Evolutionary conservation across 2,888 invertebrate species (phyloP), one percentile per base, ranked within the genome.

Genomic region (Empis stercorea): DNA sequence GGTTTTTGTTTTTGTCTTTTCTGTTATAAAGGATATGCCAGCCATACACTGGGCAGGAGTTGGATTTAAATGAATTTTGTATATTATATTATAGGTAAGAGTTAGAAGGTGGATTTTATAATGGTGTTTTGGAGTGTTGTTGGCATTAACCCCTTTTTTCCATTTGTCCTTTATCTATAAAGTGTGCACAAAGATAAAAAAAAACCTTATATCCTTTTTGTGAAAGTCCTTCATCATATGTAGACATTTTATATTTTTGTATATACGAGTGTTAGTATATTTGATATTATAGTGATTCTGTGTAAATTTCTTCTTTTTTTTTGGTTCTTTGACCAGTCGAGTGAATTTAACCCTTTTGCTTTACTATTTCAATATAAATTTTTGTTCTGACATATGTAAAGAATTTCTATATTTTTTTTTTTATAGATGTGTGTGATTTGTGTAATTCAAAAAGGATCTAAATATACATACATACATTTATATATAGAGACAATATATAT

Each of bases 301-400:
- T 27, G 9, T 27, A 4, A 20, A 5, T 20, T 32, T 10, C 13
- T 34, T 34, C 34, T n/a, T 34, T n/a, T 13, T 34, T 34, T 7
- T 40, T 40, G 27, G 58, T 58, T 57, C 61, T 63, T 64, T 63
- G 63, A 63, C 63, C 63, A 63, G 59, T 63, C 61, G 61, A 62
- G 61, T 63, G 58, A 61, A 61, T 58, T 61, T 60, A 63, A 63
- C 34, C 34, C 34, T 34, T 34, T 34, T 34, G 7, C 2, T 5
- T 27, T 27, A 27, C 6, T 27, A 27, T 27, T 27, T 27, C 6
- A 27, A 27, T 27, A 6, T 27, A 4, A 20, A 4, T 20, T 20
- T 20, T 20, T 20, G 5, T 20, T 20, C 5, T 27, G 23, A 27
- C 23, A 27, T 27, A 27, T 27, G 43, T 41, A 46, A 39, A 27